Conservation (phyloP, 2,797 vertebrate genomes). For the Falco rusticolus region DNA sequence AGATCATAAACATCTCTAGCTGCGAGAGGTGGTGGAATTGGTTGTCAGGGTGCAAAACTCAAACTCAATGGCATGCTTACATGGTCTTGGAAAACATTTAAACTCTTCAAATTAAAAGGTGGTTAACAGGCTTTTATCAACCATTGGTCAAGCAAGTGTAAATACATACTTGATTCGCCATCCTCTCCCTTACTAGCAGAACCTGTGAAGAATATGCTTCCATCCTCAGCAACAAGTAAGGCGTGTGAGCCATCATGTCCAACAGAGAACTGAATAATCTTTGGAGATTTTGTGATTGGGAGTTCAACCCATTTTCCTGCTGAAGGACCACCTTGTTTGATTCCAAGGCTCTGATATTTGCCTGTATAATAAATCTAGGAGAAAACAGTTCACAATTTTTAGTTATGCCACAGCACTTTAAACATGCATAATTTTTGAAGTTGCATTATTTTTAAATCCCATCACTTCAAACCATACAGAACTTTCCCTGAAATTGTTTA, state of each 20-base stretch:
- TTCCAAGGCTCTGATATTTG: slow-evolving; percentile 98
- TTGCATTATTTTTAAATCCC: neutral
- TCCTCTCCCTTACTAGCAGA: slow-evolving; percentile 99
- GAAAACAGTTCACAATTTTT: neutral
- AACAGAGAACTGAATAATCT: slow-evolving; percentile 96
- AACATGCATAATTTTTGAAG: neutral
- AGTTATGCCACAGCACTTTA: neutral
- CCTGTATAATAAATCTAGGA: slow-evolving; percentile 96
- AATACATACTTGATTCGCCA: slow-evolving; percentile 92
- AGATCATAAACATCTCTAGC: neutral
- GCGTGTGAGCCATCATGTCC: slow-evolving; percentile 98
- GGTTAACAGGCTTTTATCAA: neutral
- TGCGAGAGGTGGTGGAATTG: neutral
- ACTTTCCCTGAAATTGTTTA: neutral
- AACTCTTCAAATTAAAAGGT: neutral
- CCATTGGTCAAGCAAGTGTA: neutral
- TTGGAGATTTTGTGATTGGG: slow-evolving; percentile 97
- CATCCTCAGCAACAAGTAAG: slow-evolving; percentile 95
- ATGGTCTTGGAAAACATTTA: neutral
- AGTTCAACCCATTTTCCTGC: slow-evolving; percentile 98
- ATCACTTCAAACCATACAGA: neutral
- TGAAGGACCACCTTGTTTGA: slow-evolving; percentile 97
- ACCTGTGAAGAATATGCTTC: slow-evolving; percentile 97
- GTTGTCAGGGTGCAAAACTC: neutral
- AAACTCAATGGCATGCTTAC: neutral